These are phyloP conservation scores for Ectemnius continuus DNA, from an alignment of 2,888 invertebrate genomes.

Conservation along the genomic window DNA sequence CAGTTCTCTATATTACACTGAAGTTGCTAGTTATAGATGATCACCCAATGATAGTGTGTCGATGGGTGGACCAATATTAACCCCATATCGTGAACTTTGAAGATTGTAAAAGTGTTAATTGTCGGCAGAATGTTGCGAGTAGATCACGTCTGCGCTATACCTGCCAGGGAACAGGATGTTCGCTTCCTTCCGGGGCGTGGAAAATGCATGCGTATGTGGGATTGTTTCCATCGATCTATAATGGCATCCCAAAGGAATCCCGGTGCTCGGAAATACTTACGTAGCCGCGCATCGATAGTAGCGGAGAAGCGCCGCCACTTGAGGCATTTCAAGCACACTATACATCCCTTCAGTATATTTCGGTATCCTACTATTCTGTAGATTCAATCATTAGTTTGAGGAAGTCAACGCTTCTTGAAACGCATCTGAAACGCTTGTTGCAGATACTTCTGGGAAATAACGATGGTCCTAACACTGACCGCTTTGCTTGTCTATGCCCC, in stretches of 20 bases:
- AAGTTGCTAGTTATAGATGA: conserved; percentile 20
- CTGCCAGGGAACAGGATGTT: conserved; percentile 55
- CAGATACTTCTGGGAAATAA: conserved; percentile 73
- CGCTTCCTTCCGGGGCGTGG: conserved; percentile 61
- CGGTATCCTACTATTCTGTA: conserved; percentile 56
- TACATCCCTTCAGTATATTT: conserved; percentile 74
- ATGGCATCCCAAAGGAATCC: conserved; percentile 72
- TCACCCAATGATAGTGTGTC: too few species aligned
- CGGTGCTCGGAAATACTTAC: conserved; percentile 68
- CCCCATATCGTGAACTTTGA: too few species aligned
- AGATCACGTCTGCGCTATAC: conserved; percentile 66
- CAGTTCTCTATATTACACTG: not conserved
- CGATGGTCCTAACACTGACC: conserved; percentile 69
- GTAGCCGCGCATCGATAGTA: conserved; percentile 69
- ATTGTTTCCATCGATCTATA: conserved; percentile 52
- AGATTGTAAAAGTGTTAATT: too few species aligned
- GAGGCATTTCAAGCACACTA: conserved; percentile 58
- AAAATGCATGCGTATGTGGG: conserved; percentile 40
- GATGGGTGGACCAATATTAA: too few species aligned
- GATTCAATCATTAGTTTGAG: not conserved
- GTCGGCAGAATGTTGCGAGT: conserved; percentile 40
- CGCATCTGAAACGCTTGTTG: conserved; percentile 19
- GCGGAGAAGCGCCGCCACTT: conserved; percentile 70
- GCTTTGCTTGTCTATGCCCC: conserved; percentile 68
- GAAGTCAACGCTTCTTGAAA: conserved; percentile 10